Percentiles rank a stretch among this genome's conserved stretches.
phyloP scores from a whole-genome alignment of 2,797 vertebrate genomes.

The Staurois parvus region DNA sequence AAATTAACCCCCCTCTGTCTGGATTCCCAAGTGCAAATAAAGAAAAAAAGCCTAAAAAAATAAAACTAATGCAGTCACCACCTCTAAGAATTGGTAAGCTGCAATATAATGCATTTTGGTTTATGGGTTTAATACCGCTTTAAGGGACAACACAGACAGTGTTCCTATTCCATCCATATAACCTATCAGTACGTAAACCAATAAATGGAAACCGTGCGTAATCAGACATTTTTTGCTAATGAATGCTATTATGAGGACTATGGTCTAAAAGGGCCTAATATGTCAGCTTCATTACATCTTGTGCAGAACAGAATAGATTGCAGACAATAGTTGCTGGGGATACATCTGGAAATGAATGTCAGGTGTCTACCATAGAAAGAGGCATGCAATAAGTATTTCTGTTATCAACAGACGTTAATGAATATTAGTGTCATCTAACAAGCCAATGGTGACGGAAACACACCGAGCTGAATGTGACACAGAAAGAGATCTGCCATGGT shows the following conservation, averaged over 20 bases:
- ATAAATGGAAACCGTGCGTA: background rate
- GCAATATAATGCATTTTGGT: too few relatives aligned
- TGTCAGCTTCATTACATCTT: background rate
- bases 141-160: too few relatives aligned
- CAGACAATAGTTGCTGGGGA: slow-evolving; percentile 28
- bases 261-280: background rate
- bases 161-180: background rate
- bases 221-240: background rate
- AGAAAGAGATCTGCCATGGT: slow-evolving; percentile 6
- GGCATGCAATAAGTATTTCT: slow-evolving; percentile 26
- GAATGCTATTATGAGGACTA: background rate
- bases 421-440: slow-evolving; percentile 37
- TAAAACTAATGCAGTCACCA: too few relatives aligned
- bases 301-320: background rate
- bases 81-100: too few relatives aligned
- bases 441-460: slow-evolving; percentile 15
- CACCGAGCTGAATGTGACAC: background rate
- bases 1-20: too few relatives aligned
- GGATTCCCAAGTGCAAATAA: too few relatives aligned
- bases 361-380: slow-evolving; percentile 1
- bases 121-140: too few relatives aligned
- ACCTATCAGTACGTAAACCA: background rate
- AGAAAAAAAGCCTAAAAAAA: too few relatives aligned
- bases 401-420: slow-evolving; percentile 25
- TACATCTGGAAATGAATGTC: slow-evolving; percentile 27